Conservation (phyloP, 2,113 vertebrate genomes). For the Pteropus alecto region DNA sequence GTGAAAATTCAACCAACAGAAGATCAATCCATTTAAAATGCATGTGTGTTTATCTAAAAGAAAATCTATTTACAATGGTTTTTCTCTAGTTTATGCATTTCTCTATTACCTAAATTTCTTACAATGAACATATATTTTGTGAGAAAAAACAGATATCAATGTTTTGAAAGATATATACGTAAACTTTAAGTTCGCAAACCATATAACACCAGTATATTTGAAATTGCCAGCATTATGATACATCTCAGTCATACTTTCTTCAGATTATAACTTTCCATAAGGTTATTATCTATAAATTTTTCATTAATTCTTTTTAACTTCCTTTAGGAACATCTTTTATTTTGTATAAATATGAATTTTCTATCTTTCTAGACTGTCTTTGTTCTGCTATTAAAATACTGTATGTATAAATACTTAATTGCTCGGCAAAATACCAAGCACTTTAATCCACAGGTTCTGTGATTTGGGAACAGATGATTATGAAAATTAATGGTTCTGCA, state of each 20-base stretch:
- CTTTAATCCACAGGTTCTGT: slow-evolving; percentile 9
- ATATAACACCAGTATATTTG: not conserved
- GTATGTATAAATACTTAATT: not conserved
- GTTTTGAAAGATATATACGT: not conserved
- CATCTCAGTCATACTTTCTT: slow-evolving; percentile 17
- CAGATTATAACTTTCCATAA: not conserved
- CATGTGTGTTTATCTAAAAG: not conserved
- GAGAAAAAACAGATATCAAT: not conserved
- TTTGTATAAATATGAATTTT: not conserved
- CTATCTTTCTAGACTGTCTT: not conserved
- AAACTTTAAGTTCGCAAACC: slow-evolving; percentile 30
- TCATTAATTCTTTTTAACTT: slow-evolving; percentile 9
- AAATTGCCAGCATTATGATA: not conserved
- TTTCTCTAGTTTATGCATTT: slow-evolving; percentile 2
- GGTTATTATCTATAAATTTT: slow-evolving; percentile 33
- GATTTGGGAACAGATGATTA: slow-evolving; percentile 41
- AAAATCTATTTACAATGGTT: slow-evolving; percentile 11
- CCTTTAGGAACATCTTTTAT: not conserved
- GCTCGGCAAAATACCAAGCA: slow-evolving; percentile 27
- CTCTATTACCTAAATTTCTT: not conserved
- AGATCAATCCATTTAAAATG: not conserved
- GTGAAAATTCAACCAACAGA: slow-evolving; percentile 28
- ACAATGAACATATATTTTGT: not conserved
- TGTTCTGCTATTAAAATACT: slow-evolving; percentile 33
- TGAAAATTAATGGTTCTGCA: slow-evolving; percentile 23